These are phyloP conservation scores for Ophiothrix spiculata DNA, from an alignment of 35 echinoderm and acorn worm genomes.

Conservation along the genomic window DNA sequence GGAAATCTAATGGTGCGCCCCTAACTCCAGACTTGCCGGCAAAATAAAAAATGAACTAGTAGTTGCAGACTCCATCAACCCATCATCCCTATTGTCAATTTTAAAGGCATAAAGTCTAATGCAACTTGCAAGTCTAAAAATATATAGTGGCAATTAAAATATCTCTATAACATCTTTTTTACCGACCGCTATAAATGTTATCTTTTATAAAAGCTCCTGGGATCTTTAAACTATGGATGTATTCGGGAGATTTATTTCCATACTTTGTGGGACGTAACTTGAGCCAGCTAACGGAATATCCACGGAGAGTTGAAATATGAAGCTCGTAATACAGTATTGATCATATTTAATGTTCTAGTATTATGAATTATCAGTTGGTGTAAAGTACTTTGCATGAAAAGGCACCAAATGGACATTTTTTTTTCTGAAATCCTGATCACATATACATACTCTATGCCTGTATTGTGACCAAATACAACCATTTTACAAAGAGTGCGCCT, in stretches of 20 bases:
- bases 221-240: background rate
- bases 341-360: conserved; percentile 9
- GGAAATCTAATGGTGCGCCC: too few species aligned
- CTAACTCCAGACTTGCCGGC: too few species aligned
- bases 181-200: conserved; percentile 5
- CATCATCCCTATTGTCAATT: background rate
- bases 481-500: too few species aligned
- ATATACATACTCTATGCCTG: too few species aligned
- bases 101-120: background rate
- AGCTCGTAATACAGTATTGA: background rate
- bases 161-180: background rate
- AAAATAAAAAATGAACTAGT: too few species aligned
- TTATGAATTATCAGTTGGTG: background rate
- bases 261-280: background rate
- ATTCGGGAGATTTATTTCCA: background rate
- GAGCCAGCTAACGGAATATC: background rate
- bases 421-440: too few species aligned
- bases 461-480: too few species aligned
- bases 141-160: conserved; percentile 10
- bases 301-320: background rate
- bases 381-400: background rate
- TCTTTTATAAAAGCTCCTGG: background rate
- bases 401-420: background rate
- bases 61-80: too few species aligned
- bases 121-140: background rate